Evolutionary conservation across 2,888 invertebrate genomes (phyloP), one percentile per base, ranked within the genome.

Genomic region (Pyralis farinalis): DNA sequence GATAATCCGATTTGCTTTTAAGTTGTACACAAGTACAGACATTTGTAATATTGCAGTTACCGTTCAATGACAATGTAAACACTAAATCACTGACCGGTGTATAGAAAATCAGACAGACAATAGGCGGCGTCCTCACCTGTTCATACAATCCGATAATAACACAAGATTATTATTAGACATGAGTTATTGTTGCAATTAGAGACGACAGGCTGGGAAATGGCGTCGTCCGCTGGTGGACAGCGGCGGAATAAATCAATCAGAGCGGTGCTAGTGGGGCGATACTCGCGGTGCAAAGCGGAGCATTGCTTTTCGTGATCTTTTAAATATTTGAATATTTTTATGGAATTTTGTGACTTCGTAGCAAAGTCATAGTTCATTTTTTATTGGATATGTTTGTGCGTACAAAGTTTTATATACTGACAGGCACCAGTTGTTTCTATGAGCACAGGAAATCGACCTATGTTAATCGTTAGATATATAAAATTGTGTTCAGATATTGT

Each of bases 151-250:
- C 75, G 81, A 83, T 83, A 80, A 79, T 82, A 80, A 77, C 71
- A 65, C 74, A 81, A 83, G 84, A 85, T 83, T 83, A 85, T 78
- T 78, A 80, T 81, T 79, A 77, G 78, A 76, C 81, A 77, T 86
- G 86, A 86, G 78, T 86, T 86, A 86, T 84, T 51, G 68, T 71
- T 47, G 84, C 84, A 86, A 86, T 86, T 86, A 86, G 75, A 72
- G 49, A 63, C 62, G 78, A 78, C 82, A 77, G 67, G 49, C 45
- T 54, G 78, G 81, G 80, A 80, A 78, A 74, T 70, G 73, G 70
- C 61, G 59, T 53, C 57, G 55, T 54, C 51, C 53, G 53, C 36
- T 46, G 55, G 64, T 46, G 55, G 64, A 59, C 58, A 53, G 56
- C 47, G 49, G 49, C 47, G 39, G 47, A 47, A 60, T 69, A 69